phyloP scores from a whole-genome alignment of 1,140 invertebrate species.

The Holotrichia oblita region DNA sequence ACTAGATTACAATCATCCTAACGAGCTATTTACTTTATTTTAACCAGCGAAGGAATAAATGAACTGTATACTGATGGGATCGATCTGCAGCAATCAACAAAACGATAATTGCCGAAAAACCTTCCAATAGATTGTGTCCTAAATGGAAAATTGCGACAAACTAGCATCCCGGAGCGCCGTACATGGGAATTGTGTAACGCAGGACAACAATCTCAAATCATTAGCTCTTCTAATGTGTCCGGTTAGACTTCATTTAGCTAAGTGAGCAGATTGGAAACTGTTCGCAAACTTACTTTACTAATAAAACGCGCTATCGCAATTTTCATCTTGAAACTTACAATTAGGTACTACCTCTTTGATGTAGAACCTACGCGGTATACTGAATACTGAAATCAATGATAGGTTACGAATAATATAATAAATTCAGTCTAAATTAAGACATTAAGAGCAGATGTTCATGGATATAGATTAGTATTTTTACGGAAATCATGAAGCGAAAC shows the following conservation, averaged over 20 bases:
- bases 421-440: no score
- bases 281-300: neutral
- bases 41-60: neutral
- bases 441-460: no score
- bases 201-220: slow-evolving; percentile 22
- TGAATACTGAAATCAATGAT: no score
- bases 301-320: no score
- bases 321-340: no score
- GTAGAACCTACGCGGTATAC: no score
- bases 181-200: neutral
- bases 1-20: neutral
- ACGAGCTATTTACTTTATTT: neutral
- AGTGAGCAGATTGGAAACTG: slow-evolving; percentile 15
- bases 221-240: neutral
- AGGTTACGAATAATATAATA: no score
- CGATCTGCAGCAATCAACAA: neutral
- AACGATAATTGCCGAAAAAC: slow-evolving; percentile 1
- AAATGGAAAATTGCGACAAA: slow-evolving; percentile 8
- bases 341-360: no score
- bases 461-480: no score
- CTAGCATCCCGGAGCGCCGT: neutral
- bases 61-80: neutral
- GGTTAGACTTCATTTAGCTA: slow-evolving; percentile 19
- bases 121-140: slow-evolving; percentile 17
- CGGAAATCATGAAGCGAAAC: no score